Percentiles rank a stretch among this genome's conserved stretches.
These are phyloP conservation scores for Garra rufa DNA, from an alignment of 2,113 vertebrate genomes.

Conservation along the genomic window DNA sequence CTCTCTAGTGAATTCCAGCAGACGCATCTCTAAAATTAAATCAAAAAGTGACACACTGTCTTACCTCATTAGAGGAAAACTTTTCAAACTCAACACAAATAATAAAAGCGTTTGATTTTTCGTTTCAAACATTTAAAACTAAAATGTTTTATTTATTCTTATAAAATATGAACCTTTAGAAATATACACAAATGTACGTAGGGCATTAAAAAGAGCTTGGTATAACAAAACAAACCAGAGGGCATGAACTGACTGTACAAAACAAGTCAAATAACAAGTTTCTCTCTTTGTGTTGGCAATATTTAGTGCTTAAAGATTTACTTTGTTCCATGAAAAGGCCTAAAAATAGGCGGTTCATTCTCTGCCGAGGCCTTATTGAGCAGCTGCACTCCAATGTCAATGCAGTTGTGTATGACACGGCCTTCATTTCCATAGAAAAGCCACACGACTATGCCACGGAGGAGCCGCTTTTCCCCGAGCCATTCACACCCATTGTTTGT, in stretches of 20 bases:
- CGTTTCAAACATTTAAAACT: constrained; percentile 78
- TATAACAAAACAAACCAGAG: constrained; percentile 68
- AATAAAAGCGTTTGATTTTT: constrained; percentile 41
- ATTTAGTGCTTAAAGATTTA: constrained; percentile 84
- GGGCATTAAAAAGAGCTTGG: constrained; percentile 68
- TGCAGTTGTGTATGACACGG: constrained; percentile 83
- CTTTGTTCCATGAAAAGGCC: constrained; percentile 83
- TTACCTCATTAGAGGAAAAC: neutral
- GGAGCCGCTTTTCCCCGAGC: constrained; percentile 78
- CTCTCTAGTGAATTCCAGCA: neutral
- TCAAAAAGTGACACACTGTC: neutral
- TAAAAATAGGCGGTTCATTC: constrained; percentile 85
- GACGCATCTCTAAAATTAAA: neutral
- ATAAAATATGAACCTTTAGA: constrained; percentile 91
- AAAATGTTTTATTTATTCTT: constrained; percentile 89
- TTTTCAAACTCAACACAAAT: constrained; percentile 4
- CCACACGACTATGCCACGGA: constrained; percentile 79
- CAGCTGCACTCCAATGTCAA: constrained; percentile 81
- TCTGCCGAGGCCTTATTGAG: constrained; percentile 74
- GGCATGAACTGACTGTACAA: constrained; percentile 70
- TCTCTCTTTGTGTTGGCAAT: constrained; percentile 70
- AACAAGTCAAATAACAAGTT: constrained; percentile 62
- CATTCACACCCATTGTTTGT: constrained; percentile 82
- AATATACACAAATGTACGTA: constrained; percentile 80
- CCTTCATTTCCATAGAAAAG: constrained; percentile 92